Conservation (phyloP, 1,140 invertebrate species). For the Anoplophora glabripennis region DNA sequence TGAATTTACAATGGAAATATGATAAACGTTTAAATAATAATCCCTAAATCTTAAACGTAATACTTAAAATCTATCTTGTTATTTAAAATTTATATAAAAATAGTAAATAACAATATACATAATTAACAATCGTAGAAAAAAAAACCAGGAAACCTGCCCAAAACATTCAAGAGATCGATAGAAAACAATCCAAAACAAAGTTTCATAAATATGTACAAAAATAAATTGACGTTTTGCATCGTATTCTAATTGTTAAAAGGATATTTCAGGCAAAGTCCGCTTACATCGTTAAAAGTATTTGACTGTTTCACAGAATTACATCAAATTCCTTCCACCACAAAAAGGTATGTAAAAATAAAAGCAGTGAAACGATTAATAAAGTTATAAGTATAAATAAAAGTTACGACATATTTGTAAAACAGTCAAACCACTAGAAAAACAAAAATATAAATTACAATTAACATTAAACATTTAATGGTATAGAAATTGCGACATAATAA, state of each 20-base stretch:
- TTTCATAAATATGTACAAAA: conserved; percentile 4
- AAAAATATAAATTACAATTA: background rate
- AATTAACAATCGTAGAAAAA: background rate
- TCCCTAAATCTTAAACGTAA: too few species aligned
- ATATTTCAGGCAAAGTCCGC: too few species aligned
- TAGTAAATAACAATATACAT: background rate
- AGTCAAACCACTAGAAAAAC: background rate
- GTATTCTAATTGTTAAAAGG: background rate
- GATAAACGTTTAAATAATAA: background rate
- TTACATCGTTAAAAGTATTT: background rate
- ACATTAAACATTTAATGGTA: conserved; percentile 1
- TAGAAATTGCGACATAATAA: too few species aligned
- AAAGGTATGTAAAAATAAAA: too few species aligned
- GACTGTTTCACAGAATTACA: background rate
- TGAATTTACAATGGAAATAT: background rate
- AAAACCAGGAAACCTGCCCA: background rate
- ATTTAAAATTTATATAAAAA: background rate
- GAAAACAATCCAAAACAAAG: background rate
- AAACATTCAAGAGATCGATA: conserved; percentile 5
- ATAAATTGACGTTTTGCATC: conserved; percentile 1
- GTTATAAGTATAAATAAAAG: background rate
- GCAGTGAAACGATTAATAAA: background rate
- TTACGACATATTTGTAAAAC: background rate
- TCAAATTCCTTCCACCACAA: too few species aligned
- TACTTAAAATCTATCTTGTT: background rate